A percentile compares a stretch with the other conserved stretches of the same genome.
phyloP scores from a whole-genome alignment of 2,888 invertebrate species.

The Aproaerema taeniolella region DNA sequence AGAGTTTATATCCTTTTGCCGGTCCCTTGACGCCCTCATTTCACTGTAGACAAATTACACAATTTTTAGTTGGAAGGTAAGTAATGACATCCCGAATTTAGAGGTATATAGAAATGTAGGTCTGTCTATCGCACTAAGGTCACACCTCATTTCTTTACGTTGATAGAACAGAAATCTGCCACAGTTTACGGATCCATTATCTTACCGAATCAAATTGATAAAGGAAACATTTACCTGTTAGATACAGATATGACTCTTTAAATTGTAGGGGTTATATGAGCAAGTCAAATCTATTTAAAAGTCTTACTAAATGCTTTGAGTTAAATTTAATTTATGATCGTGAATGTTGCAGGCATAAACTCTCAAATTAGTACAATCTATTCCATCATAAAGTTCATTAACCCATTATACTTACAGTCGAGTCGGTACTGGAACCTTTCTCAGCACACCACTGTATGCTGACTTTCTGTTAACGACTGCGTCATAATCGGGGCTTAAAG shows the following conservation, averaged over 20 bases:
- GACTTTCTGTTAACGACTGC: slow-evolving; percentile 23
- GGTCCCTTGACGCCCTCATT: slow-evolving; percentile 33
- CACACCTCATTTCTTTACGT: too few relatives aligned
- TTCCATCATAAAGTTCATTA: neutral
- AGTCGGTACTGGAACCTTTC: slow-evolving; percentile 23
- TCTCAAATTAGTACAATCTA: neutral
- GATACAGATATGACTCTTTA: slow-evolving; percentile 26
- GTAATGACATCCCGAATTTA: too few relatives aligned
- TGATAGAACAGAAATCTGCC: too few relatives aligned
- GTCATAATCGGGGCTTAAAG: slow-evolving; percentile 20
- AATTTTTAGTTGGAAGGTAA: too few relatives aligned
- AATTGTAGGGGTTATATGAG: slow-evolving; percentile 26
- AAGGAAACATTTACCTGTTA: slow-evolving; percentile 16
- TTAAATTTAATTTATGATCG: slow-evolving; percentile 2
- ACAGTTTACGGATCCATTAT: too few relatives aligned
- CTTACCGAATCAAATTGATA: too few relatives aligned
- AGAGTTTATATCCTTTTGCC: slow-evolving; percentile 34
- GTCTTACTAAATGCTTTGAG: slow-evolving; percentile 16
- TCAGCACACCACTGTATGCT: slow-evolving; percentile 16
- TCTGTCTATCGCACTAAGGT: too few relatives aligned
- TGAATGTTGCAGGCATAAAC: neutral
- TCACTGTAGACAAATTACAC: slow-evolving; percentile 47
- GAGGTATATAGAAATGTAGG: too few relatives aligned
- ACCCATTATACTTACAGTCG: neutral
- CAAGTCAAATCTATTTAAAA: slow-evolving; percentile 53